Percentiles rank a stretch among this genome's conserved stretches.
phyloP scores from a whole-genome alignment of 64 coral and sea anemone genomes.

The Catalaphyllia jardinei region DNA sequence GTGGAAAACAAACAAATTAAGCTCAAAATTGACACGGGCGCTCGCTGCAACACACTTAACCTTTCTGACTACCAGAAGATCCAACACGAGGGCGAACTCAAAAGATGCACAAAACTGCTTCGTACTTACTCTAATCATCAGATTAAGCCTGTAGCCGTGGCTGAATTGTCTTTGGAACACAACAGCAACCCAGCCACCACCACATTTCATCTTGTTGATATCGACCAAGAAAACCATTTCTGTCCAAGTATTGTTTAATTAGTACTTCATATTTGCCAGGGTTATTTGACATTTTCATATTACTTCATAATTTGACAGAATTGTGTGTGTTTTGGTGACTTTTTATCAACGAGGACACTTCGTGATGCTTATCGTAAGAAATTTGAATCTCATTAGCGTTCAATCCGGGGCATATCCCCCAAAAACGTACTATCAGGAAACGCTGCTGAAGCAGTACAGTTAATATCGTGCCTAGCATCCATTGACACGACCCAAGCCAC shows the following conservation, averaged over 20 bases:
- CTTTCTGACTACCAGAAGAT: neutral
- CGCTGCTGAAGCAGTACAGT: conserved; percentile 26
- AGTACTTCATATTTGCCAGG: no score
- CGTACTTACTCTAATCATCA: conserved; percentile 64
- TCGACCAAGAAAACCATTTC: conserved; percentile 3
- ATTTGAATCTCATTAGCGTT: no score
- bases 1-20: neutral
- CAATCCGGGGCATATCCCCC: no score
- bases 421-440: conserved; percentile 37
- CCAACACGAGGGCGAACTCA: neutral
- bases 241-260: no score
- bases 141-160: conserved; percentile 27
- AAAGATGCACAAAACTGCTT: conserved; percentile 43
- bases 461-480: conserved; percentile 44
- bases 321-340: no score
- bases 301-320: no score
- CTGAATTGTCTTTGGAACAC: conserved; percentile 5
- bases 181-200: conserved; percentile 3
- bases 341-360: no score
- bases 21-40: no score
- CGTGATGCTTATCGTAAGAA: no score
- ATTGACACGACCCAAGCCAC: neutral
- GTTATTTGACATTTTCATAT: no score
- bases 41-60: neutral
- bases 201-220: conserved; percentile 32